Evolutionary conservation across 2,888 invertebrate species (phyloP), one percentile per base, ranked within the genome.

Genomic region (Hyposoter dolosus): DNA sequence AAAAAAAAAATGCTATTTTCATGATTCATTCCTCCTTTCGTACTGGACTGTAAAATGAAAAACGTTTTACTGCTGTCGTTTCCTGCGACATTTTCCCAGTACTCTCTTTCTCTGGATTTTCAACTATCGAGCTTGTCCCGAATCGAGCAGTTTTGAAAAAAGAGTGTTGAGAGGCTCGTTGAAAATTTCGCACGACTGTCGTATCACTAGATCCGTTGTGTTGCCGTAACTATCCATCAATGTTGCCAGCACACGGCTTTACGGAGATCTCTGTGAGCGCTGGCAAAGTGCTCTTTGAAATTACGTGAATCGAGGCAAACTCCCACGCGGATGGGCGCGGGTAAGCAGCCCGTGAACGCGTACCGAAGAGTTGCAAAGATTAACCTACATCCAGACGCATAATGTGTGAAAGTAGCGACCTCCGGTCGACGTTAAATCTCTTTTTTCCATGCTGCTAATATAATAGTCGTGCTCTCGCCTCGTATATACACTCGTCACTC

Each of bases 311-410:
- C 81, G 87, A 81, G 83, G 72, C 72, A 28, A 68, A 87, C 83
- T 85, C 88, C 86, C 88, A 80, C 69, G 88, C 84, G 88, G 75
- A 17, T 56, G 56, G 83, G 77, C 68, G 80, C 56, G 82, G 66
- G 86, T 81, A 81, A 83, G 85, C 79, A 82, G 74, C 74, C 60
- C 71, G 75, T 75, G 65, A 65, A 80, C 83, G 79, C 53, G 53
- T 82, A 79, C 85, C 83, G 53, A 60, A 85, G 80, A 83, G 81
- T 80, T 76, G 74, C 88, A 84, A 82, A 86, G 87, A 89, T 89
- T 89, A 90, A 90, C 89, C 90, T 88, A 90, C 86, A 89, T 90
- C 87, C 72, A 74, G 72, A 83, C 82, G 84, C 83, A 84, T 88
- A 85, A 86, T 87, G 86, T 89, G 88, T 87, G 87, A 88, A 88